These are phyloP conservation scores for Anoplolepis gracilipes DNA, from an alignment of 1,140 invertebrate genomes.

Conservation along the genomic window DNA sequence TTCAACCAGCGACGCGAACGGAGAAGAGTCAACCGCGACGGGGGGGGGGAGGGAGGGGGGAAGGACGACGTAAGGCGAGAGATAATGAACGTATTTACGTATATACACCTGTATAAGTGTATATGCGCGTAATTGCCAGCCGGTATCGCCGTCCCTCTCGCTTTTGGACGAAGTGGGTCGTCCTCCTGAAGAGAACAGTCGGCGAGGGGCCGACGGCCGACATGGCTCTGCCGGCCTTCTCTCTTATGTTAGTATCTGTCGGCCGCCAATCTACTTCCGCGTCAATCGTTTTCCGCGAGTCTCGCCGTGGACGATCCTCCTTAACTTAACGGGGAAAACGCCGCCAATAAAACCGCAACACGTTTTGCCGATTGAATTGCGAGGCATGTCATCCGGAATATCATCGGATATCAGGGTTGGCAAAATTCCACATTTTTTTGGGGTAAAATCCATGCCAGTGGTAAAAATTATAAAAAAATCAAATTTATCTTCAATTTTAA, in stretches of 20 bases:
- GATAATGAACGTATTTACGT: constrained; percentile 71
- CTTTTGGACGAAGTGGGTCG: constrained; percentile 82
- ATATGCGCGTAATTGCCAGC: constrained; percentile 71
- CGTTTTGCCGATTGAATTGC: neutral
- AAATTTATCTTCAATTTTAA: too few relatives aligned
- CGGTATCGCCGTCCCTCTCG: constrained; percentile 80
- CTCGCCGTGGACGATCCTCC: constrained; percentile 18
- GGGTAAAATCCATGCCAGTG: too few relatives aligned
- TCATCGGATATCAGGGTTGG: too few relatives aligned
- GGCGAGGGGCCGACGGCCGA: constrained; percentile 77
- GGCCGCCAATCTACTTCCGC: constrained; percentile 63
- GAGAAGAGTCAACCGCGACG: constrained; percentile 48
- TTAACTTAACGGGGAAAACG: constrained; percentile 32
- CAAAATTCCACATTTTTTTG: too few relatives aligned
- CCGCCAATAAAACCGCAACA: constrained; percentile 11
- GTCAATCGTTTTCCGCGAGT: constrained; percentile 58
- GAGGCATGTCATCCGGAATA: neutral
- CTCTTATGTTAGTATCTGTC: constrained; percentile 47
- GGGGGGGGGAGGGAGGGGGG: neutral
- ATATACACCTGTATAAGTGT: constrained; percentile 53
- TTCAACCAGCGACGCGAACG: constrained; percentile 16
- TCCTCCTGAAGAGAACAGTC: constrained; percentile 77
- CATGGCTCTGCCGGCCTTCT: constrained; percentile 60
- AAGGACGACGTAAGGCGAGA: constrained; percentile 58
- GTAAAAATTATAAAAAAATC: too few relatives aligned